phyloP scores from a whole-genome alignment of 2,113 vertebrate species.

The Nycticorax nycticorax region DNA sequence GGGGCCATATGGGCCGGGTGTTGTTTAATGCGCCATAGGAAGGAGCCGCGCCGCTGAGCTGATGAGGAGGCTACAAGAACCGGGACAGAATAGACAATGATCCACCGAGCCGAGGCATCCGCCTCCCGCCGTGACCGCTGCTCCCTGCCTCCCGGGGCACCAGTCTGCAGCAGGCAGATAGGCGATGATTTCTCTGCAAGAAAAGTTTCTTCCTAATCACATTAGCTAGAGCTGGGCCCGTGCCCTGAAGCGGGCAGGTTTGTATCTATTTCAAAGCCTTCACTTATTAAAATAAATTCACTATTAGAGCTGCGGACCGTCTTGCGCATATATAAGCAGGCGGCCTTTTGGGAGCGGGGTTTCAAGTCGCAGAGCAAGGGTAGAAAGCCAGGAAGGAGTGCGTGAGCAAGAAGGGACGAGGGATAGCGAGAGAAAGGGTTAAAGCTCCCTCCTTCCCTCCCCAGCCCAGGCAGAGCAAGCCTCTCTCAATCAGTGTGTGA shows the following conservation, averaged over 20 bases:
- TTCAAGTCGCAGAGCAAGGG: background rate
- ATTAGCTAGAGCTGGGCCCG: constrained; percentile 10
- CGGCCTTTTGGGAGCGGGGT: background rate
- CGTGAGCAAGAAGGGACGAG: background rate
- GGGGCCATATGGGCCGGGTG: accelerated
- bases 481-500: constrained; percentile 73
- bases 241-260: constrained; percentile 37
- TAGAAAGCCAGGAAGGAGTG: background rate
- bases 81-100: background rate
- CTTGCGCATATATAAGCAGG: background rate
- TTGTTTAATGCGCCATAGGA: background rate
- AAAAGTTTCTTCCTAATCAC: constrained; percentile 49
- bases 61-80: background rate
- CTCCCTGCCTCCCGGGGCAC: background rate
- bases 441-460: constrained; percentile 28
- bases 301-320: background rate
- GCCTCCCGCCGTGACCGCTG: background rate
- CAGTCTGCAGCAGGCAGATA: constrained; percentile 33
- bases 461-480: constrained; percentile 43
- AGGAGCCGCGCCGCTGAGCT: accelerated
- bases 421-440: constrained; percentile 17
- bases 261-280: constrained; percentile 42
- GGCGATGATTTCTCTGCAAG: background rate
- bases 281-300: constrained; percentile 32
- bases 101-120: accelerated